Evolutionary conservation across 2,888 invertebrate species (phyloP), one percentile per base, ranked within the genome.

Genomic region (Willowsia nigromaculata): DNA sequence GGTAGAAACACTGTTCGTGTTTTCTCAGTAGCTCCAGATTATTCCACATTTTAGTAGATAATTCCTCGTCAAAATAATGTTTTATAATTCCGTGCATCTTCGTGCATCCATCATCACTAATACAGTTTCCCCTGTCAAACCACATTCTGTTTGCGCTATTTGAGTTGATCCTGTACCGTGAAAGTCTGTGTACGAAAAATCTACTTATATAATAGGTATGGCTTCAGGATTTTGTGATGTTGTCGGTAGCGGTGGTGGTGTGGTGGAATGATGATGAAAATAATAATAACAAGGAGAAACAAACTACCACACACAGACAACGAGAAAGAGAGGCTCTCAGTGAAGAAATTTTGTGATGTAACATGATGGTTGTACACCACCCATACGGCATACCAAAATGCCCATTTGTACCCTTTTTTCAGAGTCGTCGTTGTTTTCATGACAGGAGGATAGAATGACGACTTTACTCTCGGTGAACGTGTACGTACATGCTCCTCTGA

Each of bases 391-490:
- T 74, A 74, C 47, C 25, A 47, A 74, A n/a, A 74, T 30, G 30
- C 25, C 74, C 74, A 80, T 80, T 80, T 80, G 78, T 53, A 56
- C 53, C 56, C 78, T 80, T 53, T 80, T 80, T 80, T 33, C 78
- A 78, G 30, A 50, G n/a, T 50, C 50, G 53, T 80, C 56, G 22
- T 37, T 56, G 53, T 80, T 80, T 80, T 53, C 33, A 53, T 80
- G 78, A 80, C 78, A 80, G 78, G 33, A 53, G 56, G 78, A 68
- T n/a, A n/a, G 53, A 18, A 43, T 53, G 78, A 80, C 78, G 78
- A 80, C 56, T 80, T n/a, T 37, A 30, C 76, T 76, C 13, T 76
- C 18, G 50, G 50, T 30, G 5, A n/a, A 18, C 9, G 33, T 7
- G 18, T 40, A 13, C 43, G 27, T 15, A 1, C 18, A 18, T 15